Evolutionary conservation across 2,888 invertebrate genomes (phyloP), one percentile per base, ranked within the genome.

Genomic region (Thecocarcelia acutangulata): DNA sequence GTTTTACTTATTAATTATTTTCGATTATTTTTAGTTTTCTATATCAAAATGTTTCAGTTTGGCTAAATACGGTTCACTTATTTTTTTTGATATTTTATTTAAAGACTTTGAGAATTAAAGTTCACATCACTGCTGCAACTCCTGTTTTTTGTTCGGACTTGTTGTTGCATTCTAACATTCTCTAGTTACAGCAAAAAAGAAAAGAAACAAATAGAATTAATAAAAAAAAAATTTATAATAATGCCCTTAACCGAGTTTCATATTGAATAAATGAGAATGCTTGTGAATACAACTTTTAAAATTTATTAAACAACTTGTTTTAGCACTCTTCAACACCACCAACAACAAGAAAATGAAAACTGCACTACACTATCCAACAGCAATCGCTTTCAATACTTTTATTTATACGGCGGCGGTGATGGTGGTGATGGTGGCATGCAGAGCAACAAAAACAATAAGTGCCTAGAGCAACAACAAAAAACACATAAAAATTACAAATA

Each of bases 181-280:
- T n/a, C n/a, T n/a, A n/a, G n/a, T n/a, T n/a, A n/a, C n/a, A 24
- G 9, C 33, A 33, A 9, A 33, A 8, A 33, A 33, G 9, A 33
- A 33, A 33, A 33, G 33, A 5, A 33, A 33, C 33, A 33, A 33
- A 33, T 33, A 9, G 33, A 33, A 33, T 33, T 33, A 33, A 9
- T 33, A 33, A 33, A 3, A 33, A 33, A 33, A 11, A 17, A 44
- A 56, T 8, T 6, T 75, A 13, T 40, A 24, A 63, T 61, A 69
- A 76, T 75, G 80, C 80, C 80, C 80, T 80, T 80, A 75, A 70
- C 80, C 75, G 80, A 80, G 52, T 80, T 80, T 69, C 46, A n/a
- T 56, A 15, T 33, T 19, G 37, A 33, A 28, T 33, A 33, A 13
- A 19, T 13, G 15, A 44, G 58, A 58, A 40, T 24, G 44, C 52